phyloP scores from a whole-genome alignment of 2,888 invertebrate species.

The Ormyrus labotus region DNA sequence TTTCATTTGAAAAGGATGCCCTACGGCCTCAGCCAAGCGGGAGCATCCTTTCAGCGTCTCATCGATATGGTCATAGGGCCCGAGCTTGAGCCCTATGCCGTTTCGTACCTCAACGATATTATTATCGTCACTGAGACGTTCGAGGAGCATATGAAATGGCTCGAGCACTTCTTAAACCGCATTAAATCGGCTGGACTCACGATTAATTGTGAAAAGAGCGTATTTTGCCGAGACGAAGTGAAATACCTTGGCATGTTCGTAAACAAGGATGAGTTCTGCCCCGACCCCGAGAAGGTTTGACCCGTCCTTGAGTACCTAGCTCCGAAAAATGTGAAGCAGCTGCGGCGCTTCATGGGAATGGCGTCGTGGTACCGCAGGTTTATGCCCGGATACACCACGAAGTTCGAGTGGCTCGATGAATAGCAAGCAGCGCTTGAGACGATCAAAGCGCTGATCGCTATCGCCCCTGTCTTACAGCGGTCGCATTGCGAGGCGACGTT shows the following conservation, averaged over 20 bases:
- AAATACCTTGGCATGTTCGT: constrained; percentile 65
- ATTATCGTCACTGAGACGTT: neutral
- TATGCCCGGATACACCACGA: constrained; percentile 31
- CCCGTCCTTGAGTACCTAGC: constrained; percentile 57
- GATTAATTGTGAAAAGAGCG: constrained; percentile 54
- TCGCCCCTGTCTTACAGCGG: constrained; percentile 49
- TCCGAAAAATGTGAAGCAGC: constrained; percentile 58
- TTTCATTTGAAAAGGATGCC: neutral
- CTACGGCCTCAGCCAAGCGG: neutral
- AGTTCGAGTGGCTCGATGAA: constrained; percentile 28
- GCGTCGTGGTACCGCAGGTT: constrained; percentile 65
- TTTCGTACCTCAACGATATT: constrained; percentile 12
- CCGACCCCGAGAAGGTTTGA: constrained; percentile 55
- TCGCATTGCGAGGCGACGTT: constrained; percentile 49
- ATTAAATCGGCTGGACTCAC: no score
- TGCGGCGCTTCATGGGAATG: constrained; percentile 65
- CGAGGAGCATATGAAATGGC: no score
- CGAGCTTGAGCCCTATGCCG: constrained; percentile 34
- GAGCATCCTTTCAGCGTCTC: neutral
- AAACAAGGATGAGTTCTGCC: constrained; percentile 57
- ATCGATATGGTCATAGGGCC: neutral
- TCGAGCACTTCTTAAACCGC: no score
- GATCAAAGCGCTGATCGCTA: constrained; percentile 35
- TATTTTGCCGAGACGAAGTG: constrained; percentile 58
- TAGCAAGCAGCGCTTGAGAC: constrained; percentile 31